Evolutionary conservation across 1,140 invertebrate genomes (phyloP).

Genomic region (Drosophila setifemur): DNA sequence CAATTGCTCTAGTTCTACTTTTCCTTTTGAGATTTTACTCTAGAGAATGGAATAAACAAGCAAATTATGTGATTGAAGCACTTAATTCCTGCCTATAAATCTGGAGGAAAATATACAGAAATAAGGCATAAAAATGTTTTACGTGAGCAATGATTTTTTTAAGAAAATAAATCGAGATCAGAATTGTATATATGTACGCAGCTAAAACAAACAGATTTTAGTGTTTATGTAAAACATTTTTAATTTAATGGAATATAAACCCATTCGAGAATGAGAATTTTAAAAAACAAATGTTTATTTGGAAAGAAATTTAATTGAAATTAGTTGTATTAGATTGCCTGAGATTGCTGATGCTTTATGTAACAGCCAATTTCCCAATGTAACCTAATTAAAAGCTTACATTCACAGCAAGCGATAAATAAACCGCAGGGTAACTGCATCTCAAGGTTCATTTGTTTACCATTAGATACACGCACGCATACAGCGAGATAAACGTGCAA

Average conservation of each 20-base stretch:
- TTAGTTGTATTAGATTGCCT: too few relatives aligned
- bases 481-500: constrained; percentile 21
- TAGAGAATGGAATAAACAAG: constrained; percentile 12
- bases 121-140: background rate
- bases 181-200: background rate
- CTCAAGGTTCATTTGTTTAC: constrained; percentile 64
- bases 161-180: background rate
- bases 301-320: too few relatives aligned
- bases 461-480: constrained; percentile 25
- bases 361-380: background rate
- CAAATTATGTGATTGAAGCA: background rate
- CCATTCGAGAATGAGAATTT: too few relatives aligned
- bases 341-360: background rate
- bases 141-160: background rate
- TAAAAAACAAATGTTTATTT: too few relatives aligned
- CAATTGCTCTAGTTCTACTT: too few relatives aligned
- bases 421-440: constrained; percentile 55
- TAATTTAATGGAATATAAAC: too few relatives aligned
- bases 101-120: background rate
- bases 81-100: background rate
- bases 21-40: background rate
- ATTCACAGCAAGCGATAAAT: constrained; percentile 12
- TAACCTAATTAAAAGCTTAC: constrained; percentile 17
- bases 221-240: background rate
- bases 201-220: background rate